Evolutionary conservation across 2,113 vertebrate genomes (phyloP).

Genomic region (Silurus meridionalis): DNA sequence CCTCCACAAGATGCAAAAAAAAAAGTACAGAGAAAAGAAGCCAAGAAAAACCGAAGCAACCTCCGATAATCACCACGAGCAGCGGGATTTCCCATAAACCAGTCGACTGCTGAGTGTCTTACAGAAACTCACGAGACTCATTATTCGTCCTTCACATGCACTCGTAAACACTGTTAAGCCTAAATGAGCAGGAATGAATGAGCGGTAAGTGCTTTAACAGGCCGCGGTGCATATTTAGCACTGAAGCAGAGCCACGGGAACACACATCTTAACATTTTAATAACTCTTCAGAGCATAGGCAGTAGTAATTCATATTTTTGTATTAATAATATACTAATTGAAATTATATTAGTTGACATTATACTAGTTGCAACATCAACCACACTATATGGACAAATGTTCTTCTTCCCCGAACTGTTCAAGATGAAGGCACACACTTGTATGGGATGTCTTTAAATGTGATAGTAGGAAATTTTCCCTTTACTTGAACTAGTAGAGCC

Average conservation of each 20-base stretch:
- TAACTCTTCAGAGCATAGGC: neutral
- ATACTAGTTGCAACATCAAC: neutral
- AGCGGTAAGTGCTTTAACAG: constrained; percentile 58
- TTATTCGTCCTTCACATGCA: constrained; percentile 70
- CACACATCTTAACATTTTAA: constrained; percentile 1
- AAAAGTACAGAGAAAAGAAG: constrained; percentile 9
- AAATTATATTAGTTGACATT: neutral
- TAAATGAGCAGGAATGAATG: constrained; percentile 53
- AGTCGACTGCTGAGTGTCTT: constrained; percentile 67
- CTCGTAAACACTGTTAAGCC: constrained; percentile 72
- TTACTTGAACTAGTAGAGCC: no score
- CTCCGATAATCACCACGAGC: constrained; percentile 65
- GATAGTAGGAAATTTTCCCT: no score
- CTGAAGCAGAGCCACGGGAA: constrained; percentile 17
- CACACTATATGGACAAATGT: neutral
- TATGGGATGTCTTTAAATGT: no score
- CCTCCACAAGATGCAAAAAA: constrained; percentile 32
- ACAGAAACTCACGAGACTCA: constrained; percentile 70
- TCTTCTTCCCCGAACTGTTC: no score
- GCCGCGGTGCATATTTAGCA: constrained; percentile 7
- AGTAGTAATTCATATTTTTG: neutral
- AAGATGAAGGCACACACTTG: no score
- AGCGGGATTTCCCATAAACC: constrained; percentile 70
- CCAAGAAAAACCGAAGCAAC: constrained; percentile 54
- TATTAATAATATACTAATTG: neutral